A percentile compares a stretch with the other conserved stretches of the same genome.
Conservation (phyloP, 2,888 invertebrate genomes). For the Lepidocyrtoides sp. region DNA sequence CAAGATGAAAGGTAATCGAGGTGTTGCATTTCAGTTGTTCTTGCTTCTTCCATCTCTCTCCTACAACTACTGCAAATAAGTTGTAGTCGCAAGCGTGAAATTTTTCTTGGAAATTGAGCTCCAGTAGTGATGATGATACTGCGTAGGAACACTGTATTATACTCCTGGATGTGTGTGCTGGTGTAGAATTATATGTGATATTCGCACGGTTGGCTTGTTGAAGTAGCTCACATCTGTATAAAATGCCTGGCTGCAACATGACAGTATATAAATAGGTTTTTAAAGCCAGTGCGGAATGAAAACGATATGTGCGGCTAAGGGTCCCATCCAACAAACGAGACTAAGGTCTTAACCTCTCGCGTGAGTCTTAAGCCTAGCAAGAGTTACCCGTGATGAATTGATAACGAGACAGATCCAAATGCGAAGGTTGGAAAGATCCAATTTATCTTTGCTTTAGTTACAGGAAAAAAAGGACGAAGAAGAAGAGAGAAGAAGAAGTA, state of each 20-base stretch:
- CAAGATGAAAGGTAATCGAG: conserved; percentile 15
- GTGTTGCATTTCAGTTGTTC: conserved; percentile 52
- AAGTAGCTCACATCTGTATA: no score
- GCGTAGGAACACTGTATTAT: background rate
- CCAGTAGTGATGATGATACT: background rate
- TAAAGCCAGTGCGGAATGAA: background rate
- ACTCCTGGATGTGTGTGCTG: background rate
- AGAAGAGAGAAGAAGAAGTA: background rate
- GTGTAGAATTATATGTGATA: background rate
- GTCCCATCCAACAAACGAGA: conserved; percentile 63
- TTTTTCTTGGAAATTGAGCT: conserved; percentile 42
- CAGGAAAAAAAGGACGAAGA: conserved; percentile 1
- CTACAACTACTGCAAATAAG: conserved; percentile 32
- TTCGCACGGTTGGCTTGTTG: background rate
- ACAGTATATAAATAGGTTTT: conserved; percentile 13
- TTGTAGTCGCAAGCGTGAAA: conserved; percentile 33
- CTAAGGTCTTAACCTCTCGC: conserved; percentile 71
- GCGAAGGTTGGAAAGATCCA: conserved; percentile 81
- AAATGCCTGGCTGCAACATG: no score
- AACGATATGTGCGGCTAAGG: conserved; percentile 34
- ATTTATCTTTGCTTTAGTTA: conserved; percentile 79
- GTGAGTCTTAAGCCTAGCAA: conserved; percentile 57
- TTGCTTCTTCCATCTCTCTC: conserved; percentile 16
- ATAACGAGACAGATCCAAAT: conserved; percentile 82
- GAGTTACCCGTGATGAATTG: conserved; percentile 80